A percentile compares a stretch with the other conserved stretches of the same genome.
phyloP scores from a whole-genome alignment of 2,888 invertebrate species.

The Dendrolimus pini region DNA sequence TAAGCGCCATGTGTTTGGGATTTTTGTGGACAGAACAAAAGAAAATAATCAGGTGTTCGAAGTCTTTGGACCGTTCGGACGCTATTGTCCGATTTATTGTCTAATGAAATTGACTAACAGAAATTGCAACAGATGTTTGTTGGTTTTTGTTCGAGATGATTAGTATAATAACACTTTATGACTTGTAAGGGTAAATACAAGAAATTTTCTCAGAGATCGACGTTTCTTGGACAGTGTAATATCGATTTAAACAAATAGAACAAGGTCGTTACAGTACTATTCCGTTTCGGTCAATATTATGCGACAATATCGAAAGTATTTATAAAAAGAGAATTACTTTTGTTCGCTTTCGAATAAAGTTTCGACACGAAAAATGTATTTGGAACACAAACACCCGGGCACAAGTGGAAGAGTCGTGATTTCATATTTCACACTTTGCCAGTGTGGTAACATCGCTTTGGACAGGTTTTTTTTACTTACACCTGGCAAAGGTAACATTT shows the following conservation, averaged over 20 bases:
- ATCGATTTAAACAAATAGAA: conserved; percentile 35
- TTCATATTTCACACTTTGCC: conserved; percentile 74
- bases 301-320: conserved; percentile 41
- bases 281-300: conserved; percentile 39
- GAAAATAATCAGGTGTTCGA: conserved; percentile 47
- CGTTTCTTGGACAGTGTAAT: conserved; percentile 19
- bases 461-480: conserved; percentile 62
- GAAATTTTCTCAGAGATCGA: conserved; percentile 23
- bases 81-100: conserved; percentile 48
- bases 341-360: conserved; percentile 50
- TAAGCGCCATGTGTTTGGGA: conserved; percentile 53
- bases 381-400: conserved; percentile 67
- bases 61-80: conserved; percentile 30
- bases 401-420: conserved; percentile 67
- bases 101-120: conserved; percentile 25
- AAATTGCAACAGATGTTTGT: conserved; percentile 58
- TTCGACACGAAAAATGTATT: conserved; percentile 66
- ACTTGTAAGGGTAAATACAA: conserved; percentile 17
- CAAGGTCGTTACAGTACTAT: conserved; percentile 37
- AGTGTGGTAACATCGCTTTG: conserved; percentile 56
- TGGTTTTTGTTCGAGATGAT: conserved; percentile 33
- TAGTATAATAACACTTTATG: conserved; percentile 23
- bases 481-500: conserved; percentile 21
- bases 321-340: conserved; percentile 44
- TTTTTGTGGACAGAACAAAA: conserved; percentile 48